Evolutionary conservation across 2,113 vertebrate genomes (phyloP), one percentile per base, ranked within the genome.

Genomic region (Pleuronectes platessa): DNA sequence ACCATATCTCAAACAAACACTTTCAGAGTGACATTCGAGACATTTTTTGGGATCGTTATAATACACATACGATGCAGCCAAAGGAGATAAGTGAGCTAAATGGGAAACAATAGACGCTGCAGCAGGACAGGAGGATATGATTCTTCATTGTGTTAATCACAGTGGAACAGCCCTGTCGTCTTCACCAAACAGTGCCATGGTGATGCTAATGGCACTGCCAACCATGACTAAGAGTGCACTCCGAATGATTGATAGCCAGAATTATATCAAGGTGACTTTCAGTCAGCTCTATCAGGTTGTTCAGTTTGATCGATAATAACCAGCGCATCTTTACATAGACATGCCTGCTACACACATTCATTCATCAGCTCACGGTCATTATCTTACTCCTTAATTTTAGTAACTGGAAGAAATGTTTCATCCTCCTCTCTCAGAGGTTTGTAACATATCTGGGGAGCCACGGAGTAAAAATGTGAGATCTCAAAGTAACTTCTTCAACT

Each of bases 231-330:
- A 85, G 85, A 90, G 90, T 79, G 85, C 49, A 79, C 78, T 86
- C 71, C 68, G 53, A 79, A 76, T 93, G 93, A 94, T 94, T 94
- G 93, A 95, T 94, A 86, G 91, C 74, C 85, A 79, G 93, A 92
- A 92, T 93, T 93, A 92, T 79, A 90, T 93, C 90, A 95, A 95
- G 94, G 94, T 94, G 94, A 95, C 93, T 94, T 93, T 93, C 84
- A 88, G 88, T 89, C 90, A 74, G 68, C 88, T 92, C 86, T 88
- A 89, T 91, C 92, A 92, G 90, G 85, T 94, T 93, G 82, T 90
- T 90, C 74, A 67, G 86, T 85, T 89, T 93, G 93, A 95, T 95
- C 92, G 90, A 95, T 94, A 94, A 93, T 89, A 92, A 92, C 89
- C 76, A 84, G 76, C 76, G 72, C 72, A 71, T 92, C 87, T 84